A percentile compares a stretch with the other conserved stretches of the same genome.
These are phyloP conservation scores for Cerastoderma edule DNA, from an alignment of 2,888 invertebrate genomes.

Conservation along the genomic window DNA sequence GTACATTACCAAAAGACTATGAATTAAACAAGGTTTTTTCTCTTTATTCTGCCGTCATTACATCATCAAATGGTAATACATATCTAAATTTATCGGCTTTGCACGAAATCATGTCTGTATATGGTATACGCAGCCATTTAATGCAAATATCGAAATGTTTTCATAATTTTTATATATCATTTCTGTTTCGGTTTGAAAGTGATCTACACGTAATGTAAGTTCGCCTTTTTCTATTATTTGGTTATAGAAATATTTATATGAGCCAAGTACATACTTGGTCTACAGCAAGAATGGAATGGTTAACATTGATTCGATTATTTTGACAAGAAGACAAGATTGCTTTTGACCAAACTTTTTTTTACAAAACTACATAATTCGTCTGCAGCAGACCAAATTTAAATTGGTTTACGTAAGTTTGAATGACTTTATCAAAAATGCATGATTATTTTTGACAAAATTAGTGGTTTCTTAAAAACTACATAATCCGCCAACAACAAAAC, in stretches of 20 bases:
- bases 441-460: too few relatives aligned
- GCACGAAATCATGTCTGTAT: constrained; percentile 16
- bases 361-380: neutral
- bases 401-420: too few relatives aligned
- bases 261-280: too few relatives aligned
- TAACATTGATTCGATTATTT: neutral
- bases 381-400: neutral
- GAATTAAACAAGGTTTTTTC: constrained; percentile 12
- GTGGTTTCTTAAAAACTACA: too few relatives aligned
- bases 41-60: neutral
- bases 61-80: constrained; percentile 22
- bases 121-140: neutral
- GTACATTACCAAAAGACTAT: constrained; percentile 20
- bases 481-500: too few relatives aligned
- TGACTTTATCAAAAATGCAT: too few relatives aligned
- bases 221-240: neutral
- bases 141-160: neutral
- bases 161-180: neutral
- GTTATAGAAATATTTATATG: neutral
- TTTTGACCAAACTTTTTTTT: neutral
- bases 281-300: too few relatives aligned
- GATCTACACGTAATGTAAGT: neutral
- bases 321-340: neutral
- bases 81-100: constrained; percentile 26
- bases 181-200: neutral